Evolutionary conservation across 2,797 vertebrate genomes (phyloP).

Genomic region (Poeciliopsis paucimaculata): DNA sequence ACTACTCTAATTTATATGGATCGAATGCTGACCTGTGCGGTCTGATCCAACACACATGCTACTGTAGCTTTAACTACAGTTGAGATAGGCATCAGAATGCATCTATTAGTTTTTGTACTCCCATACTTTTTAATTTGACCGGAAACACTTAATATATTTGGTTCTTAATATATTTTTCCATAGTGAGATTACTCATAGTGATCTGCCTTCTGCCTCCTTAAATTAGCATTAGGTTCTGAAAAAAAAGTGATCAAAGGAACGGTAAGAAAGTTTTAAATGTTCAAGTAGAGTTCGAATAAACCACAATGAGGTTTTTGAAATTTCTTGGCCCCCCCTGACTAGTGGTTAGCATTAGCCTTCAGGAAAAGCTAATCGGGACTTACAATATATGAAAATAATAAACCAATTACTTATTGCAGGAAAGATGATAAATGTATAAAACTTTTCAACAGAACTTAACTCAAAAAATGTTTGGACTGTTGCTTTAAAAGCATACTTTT

Average conservation of each 20-base stretch:
- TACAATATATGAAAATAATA: not conserved
- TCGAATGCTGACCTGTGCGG: not conserved
- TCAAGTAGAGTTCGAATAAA: not conserved
- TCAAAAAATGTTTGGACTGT: not conserved
- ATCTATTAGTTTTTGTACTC: not conserved
- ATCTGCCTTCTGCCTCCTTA: not conserved
- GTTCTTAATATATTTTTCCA: not conserved
- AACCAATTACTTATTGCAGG: not conserved
- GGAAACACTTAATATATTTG: not conserved
- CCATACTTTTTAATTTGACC: not conserved
- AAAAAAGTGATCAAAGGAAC: not conserved
- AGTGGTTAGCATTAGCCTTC: not conserved
- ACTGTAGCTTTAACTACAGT: not conserved
- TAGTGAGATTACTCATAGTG: not conserved
- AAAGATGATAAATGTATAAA: not conserved
- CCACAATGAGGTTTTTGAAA: not conserved
- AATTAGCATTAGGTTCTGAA: not conserved
- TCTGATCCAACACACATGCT: not conserved
- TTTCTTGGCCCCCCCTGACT: not conserved
- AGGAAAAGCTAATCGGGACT: not conserved
- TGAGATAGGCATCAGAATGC: not conserved
- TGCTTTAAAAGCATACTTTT: conserved; percentile 1
- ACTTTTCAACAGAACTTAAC: not conserved
- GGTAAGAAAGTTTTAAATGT: not conserved
- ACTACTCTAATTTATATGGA: not conserved